phyloP scores from a whole-genome alignment of 2,797 vertebrate genomes.

The Myioborus melanocephalus region DNA sequence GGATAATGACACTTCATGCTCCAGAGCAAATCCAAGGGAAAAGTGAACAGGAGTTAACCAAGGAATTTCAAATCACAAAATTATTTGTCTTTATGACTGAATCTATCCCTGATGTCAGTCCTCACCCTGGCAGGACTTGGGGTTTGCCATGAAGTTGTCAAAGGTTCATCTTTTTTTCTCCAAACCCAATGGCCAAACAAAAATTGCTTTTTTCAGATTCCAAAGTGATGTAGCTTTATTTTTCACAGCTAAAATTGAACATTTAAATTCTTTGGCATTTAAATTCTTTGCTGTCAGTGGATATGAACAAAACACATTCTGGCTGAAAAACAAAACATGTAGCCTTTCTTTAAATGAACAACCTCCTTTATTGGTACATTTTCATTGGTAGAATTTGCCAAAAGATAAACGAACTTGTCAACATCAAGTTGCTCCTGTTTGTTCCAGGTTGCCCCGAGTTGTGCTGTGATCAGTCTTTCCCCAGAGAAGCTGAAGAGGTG shows the following conservation, averaged over 20 bases:
- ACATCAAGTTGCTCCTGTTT: background rate
- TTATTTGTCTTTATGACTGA: background rate
- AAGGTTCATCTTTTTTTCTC: background rate
- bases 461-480: background rate
- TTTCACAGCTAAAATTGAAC: background rate
- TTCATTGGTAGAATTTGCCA: background rate
- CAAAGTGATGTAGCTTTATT: background rate
- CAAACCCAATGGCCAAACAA: background rate
- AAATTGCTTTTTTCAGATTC: background rate
- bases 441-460: background rate
- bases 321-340: background rate
- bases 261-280: background rate
- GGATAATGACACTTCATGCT: background rate
- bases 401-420: constrained; percentile 30
- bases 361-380: background rate
- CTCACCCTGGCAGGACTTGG: background rate
- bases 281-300: background rate
- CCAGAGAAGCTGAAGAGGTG: background rate
- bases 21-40: background rate
- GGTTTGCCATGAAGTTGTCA: background rate
- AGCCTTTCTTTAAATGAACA: background rate
- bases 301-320: background rate
- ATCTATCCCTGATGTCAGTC: background rate
- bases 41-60: background rate
- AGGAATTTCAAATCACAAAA: background rate